A percentile compares a stretch with the other conserved stretches of the same genome.
These are phyloP conservation scores for Gonatopus flavifemur DNA, from an alignment of 1,140 invertebrate species.

Conservation along the genomic window DNA sequence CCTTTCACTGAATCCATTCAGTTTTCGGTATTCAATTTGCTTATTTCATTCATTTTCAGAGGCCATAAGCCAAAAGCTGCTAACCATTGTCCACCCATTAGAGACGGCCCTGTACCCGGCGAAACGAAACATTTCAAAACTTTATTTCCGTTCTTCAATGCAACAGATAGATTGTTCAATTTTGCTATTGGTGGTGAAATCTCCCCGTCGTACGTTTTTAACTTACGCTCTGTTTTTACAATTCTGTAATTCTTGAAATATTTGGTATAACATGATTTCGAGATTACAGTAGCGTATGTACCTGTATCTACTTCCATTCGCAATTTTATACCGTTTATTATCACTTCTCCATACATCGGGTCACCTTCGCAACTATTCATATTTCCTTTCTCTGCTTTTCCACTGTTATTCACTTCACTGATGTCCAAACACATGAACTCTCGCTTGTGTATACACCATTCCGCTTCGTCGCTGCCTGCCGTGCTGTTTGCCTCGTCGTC, in stretches of 20 bases:
- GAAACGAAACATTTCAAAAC: constrained; percentile 5
- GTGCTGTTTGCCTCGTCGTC: not conserved
- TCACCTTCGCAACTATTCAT: not conserved
- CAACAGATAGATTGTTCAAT: constrained; percentile 1
- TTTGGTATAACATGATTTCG: not conserved
- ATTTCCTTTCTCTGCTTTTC: not conserved
- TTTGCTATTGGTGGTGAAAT: not conserved
- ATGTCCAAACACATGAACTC: not conserved
- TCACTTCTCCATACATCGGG: constrained; percentile 1
- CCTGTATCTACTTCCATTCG: constrained; percentile 12
- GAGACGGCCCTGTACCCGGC: constrained; percentile 1
- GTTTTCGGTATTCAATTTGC: not conserved
- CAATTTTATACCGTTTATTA: not conserved
- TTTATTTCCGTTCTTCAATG: not conserved
- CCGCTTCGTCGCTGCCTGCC: not conserved
- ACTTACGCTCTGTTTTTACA: not conserved
- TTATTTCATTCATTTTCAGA: not conserved
- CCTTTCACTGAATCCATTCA: not conserved
- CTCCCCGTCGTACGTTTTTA: not conserved
- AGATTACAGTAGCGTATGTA: constrained; percentile 5
- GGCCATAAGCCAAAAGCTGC: constrained; percentile 4
- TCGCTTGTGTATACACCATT: no score
- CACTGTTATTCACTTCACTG: not conserved
- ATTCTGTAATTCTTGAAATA: constrained; percentile 3
- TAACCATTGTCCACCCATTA: constrained; percentile 10